Percentiles rank a stretch among this genome's conserved stretches.
Evolutionary conservation across 2,797 vertebrate species (phyloP).

Genomic region (Rhinella marina): DNA sequence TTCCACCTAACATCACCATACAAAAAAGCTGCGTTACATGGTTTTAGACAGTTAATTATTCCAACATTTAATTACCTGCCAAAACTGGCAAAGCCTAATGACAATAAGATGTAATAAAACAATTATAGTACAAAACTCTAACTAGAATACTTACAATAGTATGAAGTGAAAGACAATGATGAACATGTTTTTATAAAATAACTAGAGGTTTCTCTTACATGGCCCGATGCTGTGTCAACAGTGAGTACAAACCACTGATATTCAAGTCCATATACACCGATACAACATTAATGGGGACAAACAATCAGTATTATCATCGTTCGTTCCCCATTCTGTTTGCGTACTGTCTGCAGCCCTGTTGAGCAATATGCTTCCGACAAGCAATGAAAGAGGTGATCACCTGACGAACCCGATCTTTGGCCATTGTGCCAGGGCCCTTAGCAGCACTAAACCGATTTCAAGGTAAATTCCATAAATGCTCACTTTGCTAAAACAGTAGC

Average conservation of each 20-base stretch:
- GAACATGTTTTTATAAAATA: background rate
- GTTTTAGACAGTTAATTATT: constrained; percentile 54
- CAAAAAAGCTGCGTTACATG: constrained; percentile 21
- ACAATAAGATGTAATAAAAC: constrained; percentile 42
- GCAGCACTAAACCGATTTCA: background rate
- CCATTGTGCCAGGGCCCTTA: background rate
- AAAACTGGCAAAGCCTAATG: constrained; percentile 31
- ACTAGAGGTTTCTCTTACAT: background rate
- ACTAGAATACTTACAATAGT: background rate
- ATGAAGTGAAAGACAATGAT: background rate
- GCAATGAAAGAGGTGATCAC: no score
- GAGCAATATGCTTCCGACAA: no score
- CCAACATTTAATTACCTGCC: constrained; percentile 32
- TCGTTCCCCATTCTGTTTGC: no score
- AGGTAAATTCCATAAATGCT: background rate
- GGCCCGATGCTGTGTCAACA: no score
- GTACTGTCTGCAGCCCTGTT: no score
- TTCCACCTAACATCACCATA: constrained; percentile 38
- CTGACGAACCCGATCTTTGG: no score
- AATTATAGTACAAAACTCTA: constrained; percentile 23
- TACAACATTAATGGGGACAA: no score
- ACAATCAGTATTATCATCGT: no score
- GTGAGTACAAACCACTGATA: no score
- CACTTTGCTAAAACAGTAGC: background rate
- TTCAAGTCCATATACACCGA: no score